phyloP scores from a whole-genome alignment of 37 sponge, comb jelly and placozoan species.

The Petrosia ficiformis region DNA sequence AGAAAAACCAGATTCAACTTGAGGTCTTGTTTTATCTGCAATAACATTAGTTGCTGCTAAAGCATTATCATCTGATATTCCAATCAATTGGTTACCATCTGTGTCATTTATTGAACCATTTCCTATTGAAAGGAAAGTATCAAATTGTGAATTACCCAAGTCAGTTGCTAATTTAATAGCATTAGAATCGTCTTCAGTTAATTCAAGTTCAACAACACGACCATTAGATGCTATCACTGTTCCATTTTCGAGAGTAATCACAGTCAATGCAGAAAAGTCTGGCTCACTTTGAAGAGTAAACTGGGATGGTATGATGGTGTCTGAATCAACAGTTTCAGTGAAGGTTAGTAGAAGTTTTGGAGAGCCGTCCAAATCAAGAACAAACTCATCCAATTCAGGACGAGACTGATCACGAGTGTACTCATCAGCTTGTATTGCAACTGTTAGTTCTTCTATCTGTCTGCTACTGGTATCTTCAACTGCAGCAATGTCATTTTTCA shows the following conservation, averaged over 20 bases:
- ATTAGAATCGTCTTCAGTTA: constrained; percentile 59
- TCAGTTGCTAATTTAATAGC: constrained; percentile 45
- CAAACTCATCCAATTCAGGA: constrained; percentile 53
- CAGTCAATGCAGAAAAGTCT: constrained; percentile 16
- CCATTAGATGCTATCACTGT: constrained; percentile 19
- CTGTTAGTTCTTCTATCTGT: constrained; percentile 32
- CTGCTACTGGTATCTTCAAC: constrained; percentile 64
- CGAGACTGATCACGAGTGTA: constrained; percentile 56
- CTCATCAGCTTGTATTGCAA: constrained; percentile 40
- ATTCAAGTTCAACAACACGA: constrained; percentile 29
- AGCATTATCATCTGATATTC: constrained; percentile 29
- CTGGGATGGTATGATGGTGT: constrained; percentile 44
- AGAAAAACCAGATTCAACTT: constrained; percentile 22
- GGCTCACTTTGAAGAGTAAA: constrained; percentile 62
- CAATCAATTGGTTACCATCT: constrained; percentile 56
- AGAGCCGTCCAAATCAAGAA: constrained; percentile 52
- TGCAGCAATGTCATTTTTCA: constrained; percentile 40
- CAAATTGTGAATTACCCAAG: constrained; percentile 36
- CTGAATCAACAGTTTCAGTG: constrained; percentile 67
- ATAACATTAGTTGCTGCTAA: constrained; percentile 20
- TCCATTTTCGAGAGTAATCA: constrained; percentile 25
- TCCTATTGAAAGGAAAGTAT: constrained; percentile 61
- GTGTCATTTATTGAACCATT: constrained; percentile 56
- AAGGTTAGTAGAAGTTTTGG: constrained; percentile 67
- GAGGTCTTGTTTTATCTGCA: constrained; percentile 55